phyloP scores from a whole-genome alignment of 37 sponge, comb jelly and placozoan species.

The Dysidea cf. avara region DNA sequence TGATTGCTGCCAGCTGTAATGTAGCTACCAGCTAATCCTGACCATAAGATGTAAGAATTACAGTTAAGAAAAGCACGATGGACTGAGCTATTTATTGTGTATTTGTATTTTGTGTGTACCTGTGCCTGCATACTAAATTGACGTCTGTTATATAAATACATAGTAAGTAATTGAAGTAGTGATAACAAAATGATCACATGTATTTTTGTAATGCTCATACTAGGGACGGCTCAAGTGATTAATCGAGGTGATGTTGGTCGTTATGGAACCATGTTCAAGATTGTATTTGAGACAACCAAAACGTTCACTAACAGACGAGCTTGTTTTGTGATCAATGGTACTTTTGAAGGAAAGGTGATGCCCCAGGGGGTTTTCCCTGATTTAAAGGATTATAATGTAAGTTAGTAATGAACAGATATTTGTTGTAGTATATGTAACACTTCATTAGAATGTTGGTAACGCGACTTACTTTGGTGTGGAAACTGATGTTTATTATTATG shows the following conservation, averaged over 20 bases:
- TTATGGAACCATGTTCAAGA: constrained; percentile 73
- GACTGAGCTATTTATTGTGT: too few relatives aligned
- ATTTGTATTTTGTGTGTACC: neutral
- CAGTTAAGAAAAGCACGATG: too few relatives aligned
- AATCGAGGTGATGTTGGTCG: constrained; percentile 25
- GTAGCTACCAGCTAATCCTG: too few relatives aligned
- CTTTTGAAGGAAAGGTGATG: constrained; percentile 14
- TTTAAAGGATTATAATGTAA: constrained; percentile 24
- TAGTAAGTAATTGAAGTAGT: neutral
- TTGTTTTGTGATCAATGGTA: constrained; percentile 60
- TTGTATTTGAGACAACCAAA: constrained; percentile 75
- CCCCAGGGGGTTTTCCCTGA: constrained; percentile 78
- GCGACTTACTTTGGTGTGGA: constrained; percentile 12
- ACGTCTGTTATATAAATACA: neutral
- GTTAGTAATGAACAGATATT: neutral
- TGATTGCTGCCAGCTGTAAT: too few relatives aligned
- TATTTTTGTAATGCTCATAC: neutral
- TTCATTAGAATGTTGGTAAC: constrained; percentile 36
- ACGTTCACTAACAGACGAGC: constrained; percentile 36
- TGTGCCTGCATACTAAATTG: neutral
- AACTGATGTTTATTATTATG: constrained; percentile 23
- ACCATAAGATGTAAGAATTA: too few relatives aligned
- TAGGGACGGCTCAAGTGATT: constrained; percentile 47
- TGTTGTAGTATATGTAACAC: neutral
- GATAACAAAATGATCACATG: too few relatives aligned